Conservation (phyloP, 2,113 vertebrate genomes). For the Ammodramus savannarum region DNA sequence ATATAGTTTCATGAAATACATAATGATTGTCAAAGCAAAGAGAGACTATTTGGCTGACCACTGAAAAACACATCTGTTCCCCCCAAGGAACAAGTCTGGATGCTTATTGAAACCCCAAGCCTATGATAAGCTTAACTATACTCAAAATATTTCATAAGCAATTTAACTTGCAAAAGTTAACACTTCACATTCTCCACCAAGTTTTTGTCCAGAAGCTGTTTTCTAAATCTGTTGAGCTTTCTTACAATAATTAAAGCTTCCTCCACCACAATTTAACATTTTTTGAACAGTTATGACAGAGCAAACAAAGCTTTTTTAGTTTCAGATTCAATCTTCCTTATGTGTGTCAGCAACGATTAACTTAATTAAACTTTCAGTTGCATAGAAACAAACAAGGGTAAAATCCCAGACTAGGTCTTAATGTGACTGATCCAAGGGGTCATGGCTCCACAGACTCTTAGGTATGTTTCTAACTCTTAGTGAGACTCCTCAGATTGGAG, state of each 20-base stretch:
- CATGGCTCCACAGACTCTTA: background rate
- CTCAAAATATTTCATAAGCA: background rate
- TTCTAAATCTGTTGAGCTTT: background rate
- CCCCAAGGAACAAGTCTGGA: background rate
- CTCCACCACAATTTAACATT: background rate
- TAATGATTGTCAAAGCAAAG: background rate
- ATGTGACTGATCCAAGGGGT: background rate
- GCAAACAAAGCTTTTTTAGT: background rate
- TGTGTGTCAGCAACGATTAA: background rate
- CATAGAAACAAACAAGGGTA: background rate
- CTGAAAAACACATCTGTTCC: slow-evolving; percentile 12
- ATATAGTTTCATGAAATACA: background rate
- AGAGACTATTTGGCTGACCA: background rate
- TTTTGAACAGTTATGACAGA: background rate
- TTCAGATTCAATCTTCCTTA: background rate
- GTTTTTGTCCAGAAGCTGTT: background rate
- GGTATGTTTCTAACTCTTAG: background rate
- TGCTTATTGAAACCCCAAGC: background rate
- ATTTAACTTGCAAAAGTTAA: background rate
- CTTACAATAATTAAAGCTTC: background rate
- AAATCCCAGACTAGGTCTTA: background rate
- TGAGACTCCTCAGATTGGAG: background rate
- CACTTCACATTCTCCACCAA: background rate
- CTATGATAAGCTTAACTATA: background rate
- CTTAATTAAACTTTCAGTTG: background rate